Evolutionary conservation across 64 coral and sea anemone genomes (phyloP).

Genomic region (Exaiptasia diaphana): DNA sequence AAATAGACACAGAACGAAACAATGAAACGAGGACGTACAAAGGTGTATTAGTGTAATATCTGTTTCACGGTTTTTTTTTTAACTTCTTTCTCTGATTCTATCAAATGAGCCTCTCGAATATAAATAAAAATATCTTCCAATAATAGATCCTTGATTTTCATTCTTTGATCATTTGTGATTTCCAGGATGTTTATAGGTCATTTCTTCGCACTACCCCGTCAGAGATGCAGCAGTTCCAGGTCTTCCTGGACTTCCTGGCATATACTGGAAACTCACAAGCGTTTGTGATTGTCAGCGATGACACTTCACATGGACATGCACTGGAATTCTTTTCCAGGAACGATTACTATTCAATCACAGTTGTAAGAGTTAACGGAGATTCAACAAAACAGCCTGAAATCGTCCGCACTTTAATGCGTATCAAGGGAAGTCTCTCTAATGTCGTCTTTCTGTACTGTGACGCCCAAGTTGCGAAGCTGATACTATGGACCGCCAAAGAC

Average conservation of each 20-base stretch:
- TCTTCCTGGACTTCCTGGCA: conserved; percentile 31
- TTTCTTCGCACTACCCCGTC: conserved; percentile 55
- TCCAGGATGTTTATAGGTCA: conserved; percentile 45
- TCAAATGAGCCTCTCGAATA: too few relatives aligned
- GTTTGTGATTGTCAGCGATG: conserved; percentile 63
- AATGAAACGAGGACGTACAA: too few relatives aligned
- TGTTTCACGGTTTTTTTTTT: too few relatives aligned
- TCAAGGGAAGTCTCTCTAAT: conserved; percentile 43
- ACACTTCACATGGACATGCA: conserved; percentile 36
- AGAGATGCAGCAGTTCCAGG: conserved; percentile 18
- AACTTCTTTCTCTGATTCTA: too few relatives aligned
- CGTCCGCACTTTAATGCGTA: conserved; percentile 7
- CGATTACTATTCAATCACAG: neutral
- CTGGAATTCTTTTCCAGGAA: conserved; percentile 16
- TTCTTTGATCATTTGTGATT: neutral
- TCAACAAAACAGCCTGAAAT: neutral
- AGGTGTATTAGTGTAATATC: too few relatives aligned
- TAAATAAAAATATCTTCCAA: too few relatives aligned
- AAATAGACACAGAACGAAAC: too few relatives aligned
- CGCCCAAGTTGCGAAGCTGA: conserved; percentile 16
- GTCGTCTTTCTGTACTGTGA: conserved; percentile 46
- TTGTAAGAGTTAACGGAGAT: conserved; percentile 23
- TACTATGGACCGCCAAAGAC: conserved; percentile 70
- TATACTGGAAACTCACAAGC: conserved; percentile 35
- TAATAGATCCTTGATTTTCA: too few relatives aligned